Percentiles rank a stretch among this genome's conserved stretches.
Conservation (phyloP, 1,140 invertebrate species). For the Chironomus striatipennis region DNA sequence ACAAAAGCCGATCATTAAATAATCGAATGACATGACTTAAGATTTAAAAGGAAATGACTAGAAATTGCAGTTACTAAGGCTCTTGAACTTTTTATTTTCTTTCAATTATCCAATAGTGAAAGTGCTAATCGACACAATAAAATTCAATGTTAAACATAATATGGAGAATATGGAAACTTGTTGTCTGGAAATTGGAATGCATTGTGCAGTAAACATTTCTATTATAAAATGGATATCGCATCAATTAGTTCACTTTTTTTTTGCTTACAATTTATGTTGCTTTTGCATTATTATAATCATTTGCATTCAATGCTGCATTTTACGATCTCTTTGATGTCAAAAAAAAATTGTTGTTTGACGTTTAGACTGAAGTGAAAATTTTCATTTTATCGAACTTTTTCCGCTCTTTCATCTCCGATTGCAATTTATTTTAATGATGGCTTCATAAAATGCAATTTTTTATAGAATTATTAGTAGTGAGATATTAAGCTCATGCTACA, state of each 20-base stretch:
- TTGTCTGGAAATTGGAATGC: neutral
- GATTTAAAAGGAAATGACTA: neutral
- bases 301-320: no score
- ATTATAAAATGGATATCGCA: neutral
- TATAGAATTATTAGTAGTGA: no score
- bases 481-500: no score
- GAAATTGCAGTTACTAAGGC: neutral
- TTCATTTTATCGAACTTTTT: no score
- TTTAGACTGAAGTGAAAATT: no score
- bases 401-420: no score
- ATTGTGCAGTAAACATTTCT: no score
- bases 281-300: no score
- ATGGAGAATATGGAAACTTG: neutral
- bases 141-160: neutral
- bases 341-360: no score
- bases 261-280: neutral
- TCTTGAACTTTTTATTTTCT: neutral
- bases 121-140: neutral
- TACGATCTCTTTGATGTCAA: no score
- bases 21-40: neutral
- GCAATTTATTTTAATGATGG: no score
- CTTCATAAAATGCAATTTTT: no score
- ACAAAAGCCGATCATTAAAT: neutral
- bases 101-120: neutral
- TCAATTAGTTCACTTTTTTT: neutral